A percentile compares a stretch with the other conserved stretches of the same genome.
Conservation (phyloP, 2,888 invertebrate genomes). For the Ophonus ardosiacus region DNA sequence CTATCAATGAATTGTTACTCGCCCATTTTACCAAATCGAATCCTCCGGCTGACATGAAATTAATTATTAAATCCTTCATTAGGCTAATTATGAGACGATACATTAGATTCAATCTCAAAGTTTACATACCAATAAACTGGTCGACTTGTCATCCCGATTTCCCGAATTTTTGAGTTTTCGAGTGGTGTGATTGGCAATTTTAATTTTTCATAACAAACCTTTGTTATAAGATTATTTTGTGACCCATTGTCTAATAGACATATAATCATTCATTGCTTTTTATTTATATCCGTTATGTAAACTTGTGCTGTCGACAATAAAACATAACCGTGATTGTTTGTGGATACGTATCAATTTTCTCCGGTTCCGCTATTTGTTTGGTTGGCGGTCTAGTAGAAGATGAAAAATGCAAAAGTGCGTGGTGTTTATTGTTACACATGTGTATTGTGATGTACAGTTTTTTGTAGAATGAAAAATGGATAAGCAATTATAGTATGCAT, state of each 20-base stretch:
- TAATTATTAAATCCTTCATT: background rate
- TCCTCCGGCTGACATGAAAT: slow-evolving; percentile 21
- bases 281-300: no score
- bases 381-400: background rate
- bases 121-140: no score
- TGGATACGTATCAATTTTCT: background rate
- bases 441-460: background rate
- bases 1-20: slow-evolving; percentile 6
- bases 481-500: background rate
- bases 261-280: no score
- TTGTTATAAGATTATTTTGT: no score
- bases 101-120: no score
- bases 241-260: no score
- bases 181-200: no score
- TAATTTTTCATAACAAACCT: no score
- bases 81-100: background rate
- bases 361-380: background rate
- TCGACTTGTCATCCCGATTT: no score
- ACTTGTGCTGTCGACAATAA: no score
- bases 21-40: slow-evolving; percentile 59
- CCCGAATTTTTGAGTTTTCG: no score
- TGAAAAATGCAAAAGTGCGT: background rate
- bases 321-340: no score
- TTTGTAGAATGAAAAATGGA: background rate
- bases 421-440: background rate